Evolutionary conservation across 2,113 vertebrate genomes (phyloP), one percentile per base, ranked within the genome.

Genomic region (Atractosteus spatula): DNA sequence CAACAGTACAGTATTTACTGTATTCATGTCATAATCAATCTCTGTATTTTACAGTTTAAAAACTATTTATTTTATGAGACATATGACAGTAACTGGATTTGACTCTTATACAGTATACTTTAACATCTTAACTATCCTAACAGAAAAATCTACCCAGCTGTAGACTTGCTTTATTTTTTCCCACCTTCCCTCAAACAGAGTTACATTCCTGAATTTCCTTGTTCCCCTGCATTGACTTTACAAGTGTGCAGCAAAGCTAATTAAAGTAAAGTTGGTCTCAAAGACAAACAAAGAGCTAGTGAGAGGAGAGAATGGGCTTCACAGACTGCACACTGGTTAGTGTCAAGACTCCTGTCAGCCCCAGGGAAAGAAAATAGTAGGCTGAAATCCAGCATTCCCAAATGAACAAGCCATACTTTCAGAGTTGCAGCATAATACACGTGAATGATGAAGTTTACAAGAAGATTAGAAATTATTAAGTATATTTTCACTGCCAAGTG

Each of bases 341-440:
- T 45, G 16, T 71, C 45, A 13, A 10, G 5, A 44, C 17, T 29
- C 68, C 64, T 70, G 68, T 65, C 69, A 68, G 10, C 5, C 47
- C 2, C 47, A 51, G 62, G 7, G 8, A 55, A 41, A 62, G 44
- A 57, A 72, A 56, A 61, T 17, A 12, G 17, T 64, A 12, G 69
- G 69, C 47, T 10, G 47, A 51, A 51, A 51, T 1, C 47, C 5
- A 51, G 68, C 68, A 77, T 78, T 75, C 73, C 57, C 44, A 41
- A 16, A 62, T 55, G 56, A 41, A 71, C 41, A 71, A 65, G 72
- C 72, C 63, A 68, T 54, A 14, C 42, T 66, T 54, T 11, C 59
- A 47, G 6, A 14, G 43, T 41, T 72, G 51, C 68, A 29, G 12
- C 42, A 14, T 74, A 10, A 51, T 51, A 10, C 47, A 51, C 10